Conservation (phyloP, 2,888 invertebrate species). For the Microplitis deprimator region DNA sequence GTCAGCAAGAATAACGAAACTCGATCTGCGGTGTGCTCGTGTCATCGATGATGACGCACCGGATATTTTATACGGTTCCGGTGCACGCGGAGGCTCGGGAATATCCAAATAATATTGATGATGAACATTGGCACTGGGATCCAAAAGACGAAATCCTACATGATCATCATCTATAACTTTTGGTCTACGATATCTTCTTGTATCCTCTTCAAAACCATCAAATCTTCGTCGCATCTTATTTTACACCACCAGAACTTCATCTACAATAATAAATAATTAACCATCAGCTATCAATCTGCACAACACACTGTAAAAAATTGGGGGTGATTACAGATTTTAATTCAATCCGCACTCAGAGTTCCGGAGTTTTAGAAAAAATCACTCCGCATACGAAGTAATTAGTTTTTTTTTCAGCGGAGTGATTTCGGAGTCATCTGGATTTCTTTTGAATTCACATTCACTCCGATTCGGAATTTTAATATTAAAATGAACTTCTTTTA, state of each 20-base stretch:
- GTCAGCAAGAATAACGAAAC: slow-evolving; percentile 81
- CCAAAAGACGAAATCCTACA: slow-evolving; percentile 61
- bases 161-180: slow-evolving; percentile 44
- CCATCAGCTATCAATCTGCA: too few species aligned
- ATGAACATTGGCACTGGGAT: slow-evolving; percentile 43
- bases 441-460: too few species aligned
- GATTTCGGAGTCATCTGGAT: too few species aligned
- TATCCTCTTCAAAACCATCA: slow-evolving; percentile 3
- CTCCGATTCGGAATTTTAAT: too few species aligned
- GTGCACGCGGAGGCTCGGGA: slow-evolving; percentile 65
- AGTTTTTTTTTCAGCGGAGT: too few species aligned
- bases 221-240: slow-evolving; percentile 28
- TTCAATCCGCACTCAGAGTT: too few species aligned
- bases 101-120: slow-evolving; percentile 35
- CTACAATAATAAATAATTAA: not conserved
- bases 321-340: too few species aligned
- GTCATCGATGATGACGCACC: slow-evolving; percentile 69
- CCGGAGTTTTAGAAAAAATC: too few species aligned
- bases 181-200: slow-evolving; percentile 11
- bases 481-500: too few species aligned
- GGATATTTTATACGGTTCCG: slow-evolving; percentile 67
- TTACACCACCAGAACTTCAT: slow-evolving; percentile 30
- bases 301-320: too few species aligned
- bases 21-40: slow-evolving; percentile 77
- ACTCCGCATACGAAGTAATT: too few species aligned